Evolutionary conservation across 2,888 invertebrate genomes (phyloP).

Genomic region (Drosophila incognita): DNA sequence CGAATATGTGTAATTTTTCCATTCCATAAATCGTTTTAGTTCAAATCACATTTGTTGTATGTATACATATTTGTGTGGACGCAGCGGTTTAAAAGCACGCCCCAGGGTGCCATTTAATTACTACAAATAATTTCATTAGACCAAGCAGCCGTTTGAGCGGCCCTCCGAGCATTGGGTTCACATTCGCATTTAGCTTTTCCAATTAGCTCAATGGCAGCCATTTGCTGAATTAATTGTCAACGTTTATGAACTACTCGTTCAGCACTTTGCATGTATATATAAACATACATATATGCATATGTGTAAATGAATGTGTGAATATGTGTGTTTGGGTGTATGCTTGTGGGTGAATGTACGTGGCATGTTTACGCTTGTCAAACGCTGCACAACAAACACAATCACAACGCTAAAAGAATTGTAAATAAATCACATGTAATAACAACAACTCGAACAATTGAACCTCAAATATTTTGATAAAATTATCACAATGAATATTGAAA

Average conservation of each 20-base stretch:
- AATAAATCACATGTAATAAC: slow-evolving; percentile 34
- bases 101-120: slow-evolving; percentile 68
- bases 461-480: slow-evolving; percentile 46
- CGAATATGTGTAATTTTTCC: neutral
- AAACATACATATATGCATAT: slow-evolving; percentile 9
- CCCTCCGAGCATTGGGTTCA: slow-evolving; percentile 54
- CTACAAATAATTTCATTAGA: slow-evolving; percentile 75
- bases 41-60: slow-evolving; percentile 5
- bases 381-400: slow-evolving; percentile 32
- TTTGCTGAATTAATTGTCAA: slow-evolving; percentile 77
- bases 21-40: slow-evolving; percentile 1
- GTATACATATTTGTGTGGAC: slow-evolving; percentile 4
- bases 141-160: slow-evolving; percentile 24
- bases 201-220: slow-evolving; percentile 74
- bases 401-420: slow-evolving; percentile 32
- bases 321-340: slow-evolving; percentile 1
- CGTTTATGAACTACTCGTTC: slow-evolving; percentile 72
- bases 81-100: slow-evolving; percentile 47
- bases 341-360: neutral
- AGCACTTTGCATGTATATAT: slow-evolving; percentile 7
- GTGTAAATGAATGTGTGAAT: neutral
- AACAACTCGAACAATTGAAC: slow-evolving; percentile 13
- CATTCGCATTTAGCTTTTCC: slow-evolving; percentile 73
- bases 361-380: slow-evolving; percentile 44
- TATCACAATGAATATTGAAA: slow-evolving; percentile 14